phyloP scores from a whole-genome alignment of 2,888 invertebrate species.

The Cabera pusaria region DNA sequence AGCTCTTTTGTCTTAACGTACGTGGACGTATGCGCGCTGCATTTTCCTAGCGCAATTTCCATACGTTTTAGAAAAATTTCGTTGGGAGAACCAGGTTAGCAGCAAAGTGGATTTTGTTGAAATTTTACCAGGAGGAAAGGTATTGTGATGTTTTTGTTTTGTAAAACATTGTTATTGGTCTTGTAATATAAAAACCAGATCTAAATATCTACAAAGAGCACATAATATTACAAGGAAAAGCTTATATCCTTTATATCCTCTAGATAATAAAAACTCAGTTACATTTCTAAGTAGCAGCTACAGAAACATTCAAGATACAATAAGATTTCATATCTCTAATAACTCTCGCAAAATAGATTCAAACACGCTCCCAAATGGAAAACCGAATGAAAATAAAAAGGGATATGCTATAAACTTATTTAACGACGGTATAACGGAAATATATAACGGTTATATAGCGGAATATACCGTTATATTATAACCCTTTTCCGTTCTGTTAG shows the following conservation, averaged over 20 bases:
- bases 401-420: conserved; percentile 27
- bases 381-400: conserved; percentile 26
- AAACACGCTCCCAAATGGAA: conserved; percentile 16
- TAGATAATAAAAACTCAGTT: too few species aligned
- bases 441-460: conserved; percentile 23
- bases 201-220: too few species aligned
- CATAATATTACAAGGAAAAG: too few species aligned
- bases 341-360: conserved; percentile 17
- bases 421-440: conserved; percentile 30
- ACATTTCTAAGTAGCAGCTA: too few species aligned
- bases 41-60: conserved; percentile 16
- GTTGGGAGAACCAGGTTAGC: not conserved
- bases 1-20: not conserved
- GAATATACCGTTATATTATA: conserved; percentile 8
- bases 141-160: too few species aligned
- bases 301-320: conserved; percentile 5
- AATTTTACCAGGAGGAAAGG: not conserved
- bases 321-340: conserved; percentile 16
- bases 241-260: too few species aligned
- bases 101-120: conserved; percentile 4
- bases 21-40: conserved; percentile 8
- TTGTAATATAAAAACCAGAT: too few species aligned
- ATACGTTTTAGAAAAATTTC: conserved; percentile 9
- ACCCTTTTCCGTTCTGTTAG: conserved; percentile 21
- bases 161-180: too few species aligned